phyloP scores from a whole-genome alignment of 2,888 invertebrate genomes.

The Drosophila ustulata region DNA sequence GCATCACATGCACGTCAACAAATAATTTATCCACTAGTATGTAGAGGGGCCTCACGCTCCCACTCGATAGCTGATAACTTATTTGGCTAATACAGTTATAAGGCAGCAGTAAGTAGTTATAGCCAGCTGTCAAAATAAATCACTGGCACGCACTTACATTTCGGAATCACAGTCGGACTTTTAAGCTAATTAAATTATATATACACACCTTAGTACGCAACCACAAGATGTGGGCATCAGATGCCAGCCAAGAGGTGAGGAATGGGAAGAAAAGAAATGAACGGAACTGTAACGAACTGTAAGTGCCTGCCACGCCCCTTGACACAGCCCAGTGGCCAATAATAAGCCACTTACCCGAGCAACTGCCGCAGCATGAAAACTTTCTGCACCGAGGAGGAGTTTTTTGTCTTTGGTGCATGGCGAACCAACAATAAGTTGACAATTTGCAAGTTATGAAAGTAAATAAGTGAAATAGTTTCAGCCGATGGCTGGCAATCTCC shows the following conservation, averaged over 20 bases:
- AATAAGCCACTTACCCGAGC: constrained; percentile 69
- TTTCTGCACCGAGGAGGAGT: constrained; percentile 40
- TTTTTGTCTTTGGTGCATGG: constrained; percentile 49
- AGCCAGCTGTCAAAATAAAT: constrained; percentile 64
- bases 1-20: not conserved
- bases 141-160: constrained; percentile 51
- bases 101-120: constrained; percentile 10
- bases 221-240: constrained; percentile 20
- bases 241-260: not conserved
- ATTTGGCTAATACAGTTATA: constrained; percentile 43
- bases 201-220: constrained; percentile 56
- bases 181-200: constrained; percentile 79
- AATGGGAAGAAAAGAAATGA: constrained; percentile 1
- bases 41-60: not conserved
- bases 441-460: constrained; percentile 80
- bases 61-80: constrained; percentile 33
- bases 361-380: constrained; percentile 48
- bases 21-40: not conserved
- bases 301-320: constrained; percentile 23
- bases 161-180: constrained; percentile 50
- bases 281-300: constrained; percentile 21
- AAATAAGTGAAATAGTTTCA: constrained; percentile 80
- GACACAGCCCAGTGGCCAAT: constrained; percentile 34
- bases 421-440: constrained; percentile 78
- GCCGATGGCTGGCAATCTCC: constrained; percentile 55